phyloP scores from a whole-genome alignment of 2,797 vertebrate species.

The Ctenopoma multispine region DNA sequence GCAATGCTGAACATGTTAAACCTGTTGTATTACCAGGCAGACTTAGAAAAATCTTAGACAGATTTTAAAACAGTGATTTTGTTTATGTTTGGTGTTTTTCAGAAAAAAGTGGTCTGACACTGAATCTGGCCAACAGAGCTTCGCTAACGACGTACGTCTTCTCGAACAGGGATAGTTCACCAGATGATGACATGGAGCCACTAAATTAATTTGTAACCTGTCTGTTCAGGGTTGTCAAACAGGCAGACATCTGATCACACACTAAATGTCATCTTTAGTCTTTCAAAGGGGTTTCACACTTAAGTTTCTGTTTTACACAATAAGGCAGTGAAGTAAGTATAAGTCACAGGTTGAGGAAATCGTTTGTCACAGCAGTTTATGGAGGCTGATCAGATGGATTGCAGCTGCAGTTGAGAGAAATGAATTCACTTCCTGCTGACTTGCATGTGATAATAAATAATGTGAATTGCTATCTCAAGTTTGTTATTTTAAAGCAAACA shows the following conservation, averaged over 20 bases:
- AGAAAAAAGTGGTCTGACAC: conserved; percentile 46
- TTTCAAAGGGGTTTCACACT: neutral
- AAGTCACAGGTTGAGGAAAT: neutral
- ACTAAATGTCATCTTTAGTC: conserved; percentile 9
- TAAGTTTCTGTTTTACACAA: neutral
- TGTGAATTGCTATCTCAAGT: neutral
- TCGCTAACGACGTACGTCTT: neutral
- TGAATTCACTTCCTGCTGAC: neutral
- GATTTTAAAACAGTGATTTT: too few species aligned
- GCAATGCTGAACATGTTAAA: neutral
- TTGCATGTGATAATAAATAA: neutral
- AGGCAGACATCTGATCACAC: conserved; percentile 1
- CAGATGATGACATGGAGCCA: neutral
- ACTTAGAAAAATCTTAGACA: neutral
- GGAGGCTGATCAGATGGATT: neutral
- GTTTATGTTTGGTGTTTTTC: conserved; percentile 29
- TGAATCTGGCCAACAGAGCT: conserved; percentile 12
- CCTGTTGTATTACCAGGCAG: too few species aligned
- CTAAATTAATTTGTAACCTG: neutral
- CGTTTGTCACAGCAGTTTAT: neutral
- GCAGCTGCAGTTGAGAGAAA: neutral
- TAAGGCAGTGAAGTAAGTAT: neutral
- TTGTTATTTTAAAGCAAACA: neutral
- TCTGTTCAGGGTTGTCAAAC: neutral
- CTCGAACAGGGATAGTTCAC: neutral